These are phyloP conservation scores for Epistrophe eligans DNA, from an alignment of 2,888 invertebrate species.

Conservation along the genomic window DNA sequence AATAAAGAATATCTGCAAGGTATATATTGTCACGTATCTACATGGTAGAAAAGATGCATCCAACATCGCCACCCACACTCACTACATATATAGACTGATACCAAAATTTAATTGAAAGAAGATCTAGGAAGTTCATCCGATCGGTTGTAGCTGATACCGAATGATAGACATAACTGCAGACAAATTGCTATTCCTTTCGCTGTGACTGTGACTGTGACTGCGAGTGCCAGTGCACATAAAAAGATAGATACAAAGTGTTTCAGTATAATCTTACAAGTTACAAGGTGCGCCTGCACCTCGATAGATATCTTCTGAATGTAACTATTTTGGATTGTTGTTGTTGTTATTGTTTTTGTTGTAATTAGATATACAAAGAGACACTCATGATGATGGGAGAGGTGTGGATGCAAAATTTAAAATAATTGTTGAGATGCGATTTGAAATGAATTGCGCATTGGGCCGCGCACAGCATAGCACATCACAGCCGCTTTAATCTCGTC, in stretches of 20 bases:
- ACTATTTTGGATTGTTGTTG: conserved; percentile 13
- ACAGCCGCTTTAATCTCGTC: conserved; percentile 43
- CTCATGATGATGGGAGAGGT: conserved; percentile 44
- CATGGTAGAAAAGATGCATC: conserved; percentile 30
- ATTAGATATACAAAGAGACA: conserved; percentile 46
- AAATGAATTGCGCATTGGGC: conserved; percentile 49
- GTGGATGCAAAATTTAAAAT: conserved; percentile 75
- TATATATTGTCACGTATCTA: conserved; percentile 62
- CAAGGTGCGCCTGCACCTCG: conserved; percentile 74
- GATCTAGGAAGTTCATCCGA: conserved; percentile 75
- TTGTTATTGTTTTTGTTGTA: conserved; percentile 5
- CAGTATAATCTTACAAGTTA: not conserved
- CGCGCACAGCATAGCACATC: not conserved
- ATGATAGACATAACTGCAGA: conserved; percentile 73
- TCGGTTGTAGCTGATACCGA: conserved; percentile 62
- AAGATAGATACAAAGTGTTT: conserved; percentile 25
- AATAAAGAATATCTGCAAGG: conserved; percentile 53
- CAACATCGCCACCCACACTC: conserved; percentile 63
- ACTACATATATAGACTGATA: conserved; percentile 18
- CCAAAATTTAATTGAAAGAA: conserved; percentile 73
- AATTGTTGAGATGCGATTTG: conserved; percentile 73
- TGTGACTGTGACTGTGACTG: not conserved
- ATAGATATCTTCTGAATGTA: conserved; percentile 65
- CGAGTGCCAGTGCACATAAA: not conserved
- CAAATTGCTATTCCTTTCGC: conserved; percentile 71